Evolutionary conservation across 1,140 invertebrate species (phyloP).

Genomic region (Oppia nitens): DNA sequence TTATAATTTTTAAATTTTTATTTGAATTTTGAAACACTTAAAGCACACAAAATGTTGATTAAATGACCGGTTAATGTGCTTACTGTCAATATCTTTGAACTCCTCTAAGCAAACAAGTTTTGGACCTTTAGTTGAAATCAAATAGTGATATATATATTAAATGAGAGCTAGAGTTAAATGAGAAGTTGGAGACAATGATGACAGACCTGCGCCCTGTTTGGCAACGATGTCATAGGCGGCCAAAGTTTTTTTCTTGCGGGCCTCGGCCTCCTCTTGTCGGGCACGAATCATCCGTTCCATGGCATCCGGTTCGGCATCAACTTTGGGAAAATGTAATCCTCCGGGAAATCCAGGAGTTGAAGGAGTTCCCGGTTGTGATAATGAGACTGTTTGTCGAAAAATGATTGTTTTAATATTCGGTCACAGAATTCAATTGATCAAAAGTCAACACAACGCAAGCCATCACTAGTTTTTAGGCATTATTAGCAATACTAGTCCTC

Average conservation of each 20-base stretch:
- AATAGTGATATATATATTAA: no score
- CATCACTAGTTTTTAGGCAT: not conserved
- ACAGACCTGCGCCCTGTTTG: slow-evolving; percentile 17
- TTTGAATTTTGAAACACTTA: no score
- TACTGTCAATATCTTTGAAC: not conserved
- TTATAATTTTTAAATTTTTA: no score
- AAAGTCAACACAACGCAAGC: no score
- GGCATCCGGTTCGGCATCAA: slow-evolving; percentile 17
- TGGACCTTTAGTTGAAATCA: not conserved
- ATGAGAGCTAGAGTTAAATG: not conserved
- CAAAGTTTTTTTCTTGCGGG: slow-evolving; percentile 19
- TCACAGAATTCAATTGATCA: not conserved
- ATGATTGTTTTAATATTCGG: not conserved
- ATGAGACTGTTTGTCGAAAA: not conserved
- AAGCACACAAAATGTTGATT: no score
- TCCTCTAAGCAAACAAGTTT: not conserved
- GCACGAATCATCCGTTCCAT: slow-evolving; percentile 22
- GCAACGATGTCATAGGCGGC: slow-evolving; percentile 23
- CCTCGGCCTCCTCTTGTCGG: slow-evolving; percentile 19
- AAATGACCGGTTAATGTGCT: no score
- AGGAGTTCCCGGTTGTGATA: slow-evolving; percentile 12
- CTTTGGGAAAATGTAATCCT: not conserved
- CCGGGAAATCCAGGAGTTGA: slow-evolving; percentile 1
- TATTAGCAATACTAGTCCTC: not conserved
- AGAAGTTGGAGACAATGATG: not conserved